Conservation (phyloP, 2,888 invertebrate species). For the Lasioglossum oenotherae region DNA sequence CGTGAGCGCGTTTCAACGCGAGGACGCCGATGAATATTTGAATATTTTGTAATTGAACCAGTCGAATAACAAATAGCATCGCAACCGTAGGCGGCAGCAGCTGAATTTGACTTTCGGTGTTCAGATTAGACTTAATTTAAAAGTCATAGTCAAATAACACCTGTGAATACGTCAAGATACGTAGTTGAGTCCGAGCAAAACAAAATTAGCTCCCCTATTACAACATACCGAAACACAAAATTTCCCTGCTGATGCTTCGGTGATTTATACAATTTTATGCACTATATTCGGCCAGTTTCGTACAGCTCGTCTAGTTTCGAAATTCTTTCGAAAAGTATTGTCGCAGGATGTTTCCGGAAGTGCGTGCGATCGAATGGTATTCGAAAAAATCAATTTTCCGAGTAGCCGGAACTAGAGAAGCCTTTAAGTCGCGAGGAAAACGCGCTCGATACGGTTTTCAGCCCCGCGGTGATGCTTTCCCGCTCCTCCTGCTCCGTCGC, state of each 20-base stretch:
- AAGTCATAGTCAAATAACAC: not conserved
- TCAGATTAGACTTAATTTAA: not conserved
- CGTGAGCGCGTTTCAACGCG: no score
- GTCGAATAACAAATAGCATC: not conserved
- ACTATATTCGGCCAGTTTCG: not conserved
- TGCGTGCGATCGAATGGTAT: not conserved
- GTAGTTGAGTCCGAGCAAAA: not conserved
- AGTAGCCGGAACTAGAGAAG: not conserved
- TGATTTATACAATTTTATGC: not conserved
- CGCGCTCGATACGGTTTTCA: conserved; percentile 25
- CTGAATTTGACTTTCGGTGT: not conserved
- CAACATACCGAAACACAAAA: no score
- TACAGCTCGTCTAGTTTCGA: not conserved
- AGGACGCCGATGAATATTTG: not conserved
- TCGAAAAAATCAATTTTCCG: conserved; percentile 1
- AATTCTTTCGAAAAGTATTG: not conserved
- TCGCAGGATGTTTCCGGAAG: not conserved
- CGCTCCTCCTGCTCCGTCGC: conserved; percentile 4
- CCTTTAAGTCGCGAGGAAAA: conserved; percentile 1
- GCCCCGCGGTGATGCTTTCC: conserved; percentile 17
- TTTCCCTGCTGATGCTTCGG: not conserved
- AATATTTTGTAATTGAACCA: not conserved
- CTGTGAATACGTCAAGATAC: not conserved
- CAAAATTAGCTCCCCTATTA: not conserved
- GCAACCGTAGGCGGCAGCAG: not conserved